A percentile compares a stretch with the other conserved stretches of the same genome.
These are phyloP conservation scores for Sebastes diploproa DNA, from an alignment of 2,797 vertebrate species.

Conservation along the genomic window DNA sequence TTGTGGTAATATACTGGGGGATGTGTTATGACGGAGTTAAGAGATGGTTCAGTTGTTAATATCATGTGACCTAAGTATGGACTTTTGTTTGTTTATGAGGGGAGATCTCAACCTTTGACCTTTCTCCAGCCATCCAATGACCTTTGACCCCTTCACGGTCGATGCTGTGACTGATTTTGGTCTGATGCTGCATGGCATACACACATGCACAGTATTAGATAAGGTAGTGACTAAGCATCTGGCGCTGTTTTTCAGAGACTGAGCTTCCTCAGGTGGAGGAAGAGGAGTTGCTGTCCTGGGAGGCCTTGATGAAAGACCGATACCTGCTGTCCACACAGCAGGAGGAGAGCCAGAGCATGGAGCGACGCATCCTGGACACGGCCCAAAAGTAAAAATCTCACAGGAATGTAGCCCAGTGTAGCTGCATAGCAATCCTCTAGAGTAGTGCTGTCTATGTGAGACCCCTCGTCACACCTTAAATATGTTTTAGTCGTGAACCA, in stretches of 20 bases:
- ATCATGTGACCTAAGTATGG: not conserved
- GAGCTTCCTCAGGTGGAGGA: constrained; percentile 86
- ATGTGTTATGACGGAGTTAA: no score
- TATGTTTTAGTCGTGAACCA: not conserved
- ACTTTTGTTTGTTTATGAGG: not conserved
- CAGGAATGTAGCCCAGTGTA: not conserved
- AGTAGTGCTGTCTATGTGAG: not conserved
- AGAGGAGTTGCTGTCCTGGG: constrained; percentile 91
- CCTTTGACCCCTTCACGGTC: not conserved
- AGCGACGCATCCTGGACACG: constrained; percentile 87
- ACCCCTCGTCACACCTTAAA: not conserved
- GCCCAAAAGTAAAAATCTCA: constrained; percentile 83
- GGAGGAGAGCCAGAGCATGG: constrained; percentile 81
- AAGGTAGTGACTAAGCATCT: not conserved
- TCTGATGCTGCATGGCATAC: not conserved
- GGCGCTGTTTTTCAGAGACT: constrained; percentile 77
- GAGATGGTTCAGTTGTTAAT: not conserved
- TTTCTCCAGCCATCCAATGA: not conserved
- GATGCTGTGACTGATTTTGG: not conserved
- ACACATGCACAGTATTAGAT: not conserved
- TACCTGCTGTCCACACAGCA: constrained; percentile 85
- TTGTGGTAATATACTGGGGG: no score
- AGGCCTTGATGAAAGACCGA: constrained; percentile 91
- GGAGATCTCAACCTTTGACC: not conserved
- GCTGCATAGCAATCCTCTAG: not conserved